phyloP scores from a whole-genome alignment of 2,113 vertebrate genomes.

The Vimba vimba region DNA sequence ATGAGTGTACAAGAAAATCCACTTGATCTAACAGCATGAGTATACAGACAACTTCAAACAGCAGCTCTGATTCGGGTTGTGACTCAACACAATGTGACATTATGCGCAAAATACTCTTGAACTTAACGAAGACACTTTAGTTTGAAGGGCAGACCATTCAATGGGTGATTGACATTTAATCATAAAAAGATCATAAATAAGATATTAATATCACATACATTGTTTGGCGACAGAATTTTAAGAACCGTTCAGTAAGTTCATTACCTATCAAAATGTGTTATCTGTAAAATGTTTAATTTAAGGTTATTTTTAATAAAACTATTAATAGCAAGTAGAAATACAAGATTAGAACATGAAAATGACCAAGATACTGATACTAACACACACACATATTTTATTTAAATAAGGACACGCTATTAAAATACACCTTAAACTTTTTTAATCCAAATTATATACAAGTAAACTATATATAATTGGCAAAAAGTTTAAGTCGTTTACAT shows the following conservation, averaged over 20 bases:
- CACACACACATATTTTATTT: not conserved
- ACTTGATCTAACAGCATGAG: not conserved
- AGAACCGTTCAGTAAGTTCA: not conserved
- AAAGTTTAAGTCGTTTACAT: no score
- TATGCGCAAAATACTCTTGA: not conserved
- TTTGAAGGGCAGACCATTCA: not conserved
- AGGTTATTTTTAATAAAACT: not conserved
- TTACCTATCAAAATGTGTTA: not conserved
- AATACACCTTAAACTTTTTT: not conserved
- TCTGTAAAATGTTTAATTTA: not conserved
- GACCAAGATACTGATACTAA: not conserved
- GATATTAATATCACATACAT: not conserved
- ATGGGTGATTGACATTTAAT: not conserved
- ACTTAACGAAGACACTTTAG: not conserved
- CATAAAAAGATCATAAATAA: not conserved
- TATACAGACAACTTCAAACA: not conserved
- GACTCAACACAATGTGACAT: not conserved
- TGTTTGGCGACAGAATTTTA: not conserved
- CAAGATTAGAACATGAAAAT: not conserved
- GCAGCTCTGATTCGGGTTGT: not conserved
- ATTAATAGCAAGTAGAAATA: not conserved
- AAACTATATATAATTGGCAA: no score
- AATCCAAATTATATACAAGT: no score
- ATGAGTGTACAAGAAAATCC: slow-evolving; percentile 6
- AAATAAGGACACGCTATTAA: not conserved